Percentiles rank a stretch among this genome's conserved stretches.
phyloP scores from a whole-genome alignment of 2,797 vertebrate genomes.

The Alectoris magna region DNA sequence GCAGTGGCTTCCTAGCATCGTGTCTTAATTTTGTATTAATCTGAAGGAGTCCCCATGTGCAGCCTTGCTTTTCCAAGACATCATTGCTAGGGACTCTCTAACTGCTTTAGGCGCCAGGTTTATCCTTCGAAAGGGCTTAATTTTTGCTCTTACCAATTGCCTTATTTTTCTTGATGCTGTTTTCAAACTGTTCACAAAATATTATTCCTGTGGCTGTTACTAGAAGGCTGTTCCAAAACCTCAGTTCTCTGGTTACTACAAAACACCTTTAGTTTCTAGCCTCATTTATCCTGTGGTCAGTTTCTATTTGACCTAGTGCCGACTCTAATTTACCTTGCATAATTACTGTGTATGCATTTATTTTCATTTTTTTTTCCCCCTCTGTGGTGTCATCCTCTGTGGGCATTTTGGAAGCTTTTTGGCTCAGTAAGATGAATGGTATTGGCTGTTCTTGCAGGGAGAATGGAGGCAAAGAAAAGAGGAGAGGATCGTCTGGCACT shows the following conservation, averaged over 20 bases:
- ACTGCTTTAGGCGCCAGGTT: not conserved
- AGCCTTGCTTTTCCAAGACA: not conserved
- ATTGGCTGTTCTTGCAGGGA: not conserved
- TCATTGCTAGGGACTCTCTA: not conserved
- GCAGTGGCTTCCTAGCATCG: accelerated
- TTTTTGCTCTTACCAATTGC: not conserved
- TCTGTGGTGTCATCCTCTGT: not conserved
- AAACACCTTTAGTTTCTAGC: not conserved
- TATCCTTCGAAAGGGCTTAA: not conserved
- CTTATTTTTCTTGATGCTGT: accelerated
- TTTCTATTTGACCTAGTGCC: not conserved
- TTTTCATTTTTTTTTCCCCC: not conserved
- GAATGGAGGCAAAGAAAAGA: accelerated
- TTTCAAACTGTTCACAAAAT: not conserved
- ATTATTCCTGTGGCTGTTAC: not conserved
- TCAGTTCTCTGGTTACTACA: not conserved
- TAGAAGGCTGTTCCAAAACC: not conserved
- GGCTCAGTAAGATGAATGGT: not conserved
- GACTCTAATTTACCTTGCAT: not conserved
- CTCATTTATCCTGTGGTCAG: not conserved
- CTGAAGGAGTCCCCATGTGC: not conserved
- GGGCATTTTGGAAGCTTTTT: not conserved
- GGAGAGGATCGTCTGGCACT: not conserved
- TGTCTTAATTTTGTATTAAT: not conserved
- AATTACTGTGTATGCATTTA: not conserved